Conservation (phyloP, 2,797 vertebrate genomes). For the Gallirallus australis region DNA sequence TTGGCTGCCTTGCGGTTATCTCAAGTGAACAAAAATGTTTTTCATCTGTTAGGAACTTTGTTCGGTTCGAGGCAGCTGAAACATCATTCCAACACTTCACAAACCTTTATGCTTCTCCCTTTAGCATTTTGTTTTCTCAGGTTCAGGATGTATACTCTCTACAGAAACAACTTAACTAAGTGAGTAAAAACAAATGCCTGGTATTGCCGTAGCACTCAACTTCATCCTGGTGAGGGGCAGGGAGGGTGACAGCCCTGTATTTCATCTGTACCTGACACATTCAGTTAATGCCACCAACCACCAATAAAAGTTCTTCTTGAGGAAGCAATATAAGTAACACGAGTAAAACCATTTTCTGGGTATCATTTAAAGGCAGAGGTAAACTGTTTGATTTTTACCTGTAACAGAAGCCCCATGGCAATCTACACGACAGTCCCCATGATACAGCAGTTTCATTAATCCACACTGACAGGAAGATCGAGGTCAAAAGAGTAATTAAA, state of each 20-base stretch:
- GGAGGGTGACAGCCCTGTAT: background rate
- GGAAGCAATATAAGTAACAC: background rate
- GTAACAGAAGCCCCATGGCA: background rate
- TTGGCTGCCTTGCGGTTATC: conserved; percentile 49
- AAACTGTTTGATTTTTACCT: background rate
- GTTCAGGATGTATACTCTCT: background rate
- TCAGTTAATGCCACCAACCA: background rate
- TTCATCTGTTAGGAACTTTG: conserved; percentile 28
- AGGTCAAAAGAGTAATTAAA: background rate
- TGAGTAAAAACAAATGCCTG: background rate
- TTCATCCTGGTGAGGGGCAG: background rate
- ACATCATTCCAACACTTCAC: conserved; percentile 12
- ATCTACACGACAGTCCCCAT: background rate
- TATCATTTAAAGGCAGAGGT: background rate
- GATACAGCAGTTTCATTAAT: background rate
- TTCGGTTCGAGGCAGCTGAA: conserved; percentile 34
- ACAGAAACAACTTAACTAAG: background rate
- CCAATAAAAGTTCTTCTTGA: background rate
- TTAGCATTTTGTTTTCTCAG: background rate
- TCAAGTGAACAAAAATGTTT: conserved; percentile 59
- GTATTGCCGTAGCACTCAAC: background rate
- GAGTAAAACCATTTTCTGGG: background rate
- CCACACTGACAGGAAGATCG: background rate
- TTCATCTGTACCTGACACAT: background rate
- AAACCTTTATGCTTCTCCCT: background rate